Conservation (phyloP, 1,140 invertebrate genomes). For the Tetragonula clypearis region DNA sequence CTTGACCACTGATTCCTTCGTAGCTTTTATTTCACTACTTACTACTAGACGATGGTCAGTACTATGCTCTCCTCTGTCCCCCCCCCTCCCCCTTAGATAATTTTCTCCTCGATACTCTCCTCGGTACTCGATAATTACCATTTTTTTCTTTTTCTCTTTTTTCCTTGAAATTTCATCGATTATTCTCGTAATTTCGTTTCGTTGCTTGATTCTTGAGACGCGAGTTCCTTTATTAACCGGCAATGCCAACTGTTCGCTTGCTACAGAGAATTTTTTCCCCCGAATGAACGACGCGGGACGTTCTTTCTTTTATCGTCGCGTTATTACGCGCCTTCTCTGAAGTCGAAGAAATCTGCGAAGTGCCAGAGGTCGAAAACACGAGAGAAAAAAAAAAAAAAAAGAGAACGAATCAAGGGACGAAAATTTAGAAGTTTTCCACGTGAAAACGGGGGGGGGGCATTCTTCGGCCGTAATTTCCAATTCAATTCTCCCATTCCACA, state of each 20-base stretch:
- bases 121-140: not conserved
- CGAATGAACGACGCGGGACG: not conserved
- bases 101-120: not conserved
- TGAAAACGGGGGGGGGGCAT: not conserved
- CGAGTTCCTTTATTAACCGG: not conserved
- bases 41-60: not conserved
- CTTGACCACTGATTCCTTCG: not conserved
- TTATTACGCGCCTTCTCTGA: not conserved
- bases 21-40: not conserved
- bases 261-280: not conserved
- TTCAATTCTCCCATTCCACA: not conserved
- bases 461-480: not conserved
- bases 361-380: not conserved
- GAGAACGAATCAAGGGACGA: not conserved
- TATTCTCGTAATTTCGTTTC: not conserved
- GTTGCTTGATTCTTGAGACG: not conserved
- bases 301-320: not conserved
- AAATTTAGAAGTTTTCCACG: too few species aligned
- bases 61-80: not conserved
- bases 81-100: not conserved
- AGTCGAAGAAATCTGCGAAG: not conserved
- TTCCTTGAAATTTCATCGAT: not conserved
- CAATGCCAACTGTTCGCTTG: not conserved
- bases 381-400: not conserved
- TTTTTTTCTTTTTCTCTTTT: not conserved